Conservation (phyloP, 2,888 invertebrate species). For the Julus scanicus region DNA sequence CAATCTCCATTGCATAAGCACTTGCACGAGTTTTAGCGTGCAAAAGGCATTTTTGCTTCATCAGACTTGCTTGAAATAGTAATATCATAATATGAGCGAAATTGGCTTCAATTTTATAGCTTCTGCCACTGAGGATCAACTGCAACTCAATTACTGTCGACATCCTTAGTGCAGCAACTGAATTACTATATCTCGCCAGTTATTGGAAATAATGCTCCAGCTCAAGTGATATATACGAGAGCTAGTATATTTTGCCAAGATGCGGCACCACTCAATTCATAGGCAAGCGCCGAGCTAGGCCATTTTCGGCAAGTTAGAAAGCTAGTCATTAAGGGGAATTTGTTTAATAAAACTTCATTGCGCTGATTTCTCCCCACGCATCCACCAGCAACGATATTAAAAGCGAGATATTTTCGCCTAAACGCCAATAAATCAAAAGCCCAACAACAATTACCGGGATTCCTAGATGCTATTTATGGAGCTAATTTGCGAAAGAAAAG, state of each 20-base stretch:
- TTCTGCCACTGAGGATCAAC: constrained; percentile 17
- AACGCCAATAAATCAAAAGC: neutral
- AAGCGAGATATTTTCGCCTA: neutral
- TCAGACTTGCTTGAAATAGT: neutral
- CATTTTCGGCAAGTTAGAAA: constrained; percentile 23
- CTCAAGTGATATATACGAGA: constrained; percentile 10
- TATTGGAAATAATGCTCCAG: constrained; percentile 9
- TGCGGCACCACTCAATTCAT: neutral
- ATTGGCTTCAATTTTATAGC: constrained; percentile 40
- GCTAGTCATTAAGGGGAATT: constrained; percentile 24
- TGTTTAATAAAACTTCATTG: neutral
- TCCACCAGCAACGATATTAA: neutral
- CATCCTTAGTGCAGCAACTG: constrained; percentile 34
- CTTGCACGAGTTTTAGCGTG: neutral
- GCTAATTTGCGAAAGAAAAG: constrained; percentile 13
- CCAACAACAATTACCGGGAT: constrained; percentile 12
- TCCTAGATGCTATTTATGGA: neutral
- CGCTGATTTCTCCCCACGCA: neutral
- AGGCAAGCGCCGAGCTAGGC: neutral
- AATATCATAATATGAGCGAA: constrained; percentile 27
- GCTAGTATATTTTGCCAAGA: neutral
- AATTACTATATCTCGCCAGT: constrained; percentile 35
- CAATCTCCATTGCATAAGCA: neutral
- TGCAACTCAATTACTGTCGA: constrained; percentile 39
- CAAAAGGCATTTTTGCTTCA: constrained; percentile 30